These are phyloP conservation scores for Dinomys branickii DNA, from an alignment of 2,113 vertebrate genomes.

Conservation along the genomic window DNA sequence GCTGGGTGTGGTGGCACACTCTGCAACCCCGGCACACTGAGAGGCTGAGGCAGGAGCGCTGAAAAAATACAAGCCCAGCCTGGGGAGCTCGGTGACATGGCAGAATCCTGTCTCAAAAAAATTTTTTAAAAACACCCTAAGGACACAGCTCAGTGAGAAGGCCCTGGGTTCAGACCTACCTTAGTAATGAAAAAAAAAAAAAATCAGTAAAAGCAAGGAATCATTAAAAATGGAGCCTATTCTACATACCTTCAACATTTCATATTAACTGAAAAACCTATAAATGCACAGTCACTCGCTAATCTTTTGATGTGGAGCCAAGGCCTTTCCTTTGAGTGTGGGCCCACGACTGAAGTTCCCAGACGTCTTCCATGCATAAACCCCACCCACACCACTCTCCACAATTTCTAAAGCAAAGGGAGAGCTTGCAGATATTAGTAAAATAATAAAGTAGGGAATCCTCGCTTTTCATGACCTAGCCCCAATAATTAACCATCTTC, in stretches of 20 bases:
- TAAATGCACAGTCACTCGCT: slow-evolving; percentile 64
- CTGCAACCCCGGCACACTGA: neutral
- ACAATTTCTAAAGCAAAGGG: slow-evolving; percentile 16
- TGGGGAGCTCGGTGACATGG: neutral
- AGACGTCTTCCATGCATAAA: slow-evolving; percentile 61
- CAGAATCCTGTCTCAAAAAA: neutral
- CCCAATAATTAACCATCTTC: neutral
- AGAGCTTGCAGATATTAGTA: slow-evolving; percentile 18
- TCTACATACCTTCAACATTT: slow-evolving; percentile 43
- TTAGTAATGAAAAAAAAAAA: neutral
- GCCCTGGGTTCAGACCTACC: neutral
- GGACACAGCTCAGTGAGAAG: neutral
- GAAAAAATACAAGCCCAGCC: neutral
- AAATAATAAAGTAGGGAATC: neutral
- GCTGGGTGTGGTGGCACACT: neutral
- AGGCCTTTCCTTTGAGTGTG: slow-evolving; percentile 68
- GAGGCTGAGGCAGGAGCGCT: neutral
- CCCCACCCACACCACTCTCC: slow-evolving; percentile 53
- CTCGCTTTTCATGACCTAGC: neutral
- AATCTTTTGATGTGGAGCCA: slow-evolving; percentile 78
- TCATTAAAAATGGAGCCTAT: slow-evolving; percentile 52
- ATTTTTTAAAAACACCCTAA: neutral
- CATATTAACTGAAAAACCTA: slow-evolving; percentile 66
- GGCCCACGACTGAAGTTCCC: slow-evolving; percentile 66
- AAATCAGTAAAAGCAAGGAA: slow-evolving; percentile 51